Base-by-base conservation (phyloP, 2,113 vertebrate genomes). In the Agelaius tricolor region DNA sequence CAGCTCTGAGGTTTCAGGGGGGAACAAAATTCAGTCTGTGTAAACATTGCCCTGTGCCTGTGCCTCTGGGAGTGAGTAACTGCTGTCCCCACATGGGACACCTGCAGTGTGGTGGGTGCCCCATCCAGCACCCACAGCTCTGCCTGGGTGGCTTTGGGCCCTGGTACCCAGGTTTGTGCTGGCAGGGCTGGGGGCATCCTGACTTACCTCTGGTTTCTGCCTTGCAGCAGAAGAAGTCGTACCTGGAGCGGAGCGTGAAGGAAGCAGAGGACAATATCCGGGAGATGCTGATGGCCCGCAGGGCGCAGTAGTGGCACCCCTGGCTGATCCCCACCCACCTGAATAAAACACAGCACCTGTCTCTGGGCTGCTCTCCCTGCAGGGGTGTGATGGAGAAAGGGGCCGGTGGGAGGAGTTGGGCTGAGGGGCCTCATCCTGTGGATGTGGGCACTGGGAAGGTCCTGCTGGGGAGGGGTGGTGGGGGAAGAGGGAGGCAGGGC, bases 221-320 rank as follows among this genome's bases (percentile, higher is more conserved):
- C 90, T 92, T 97, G 28, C 98, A 99, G 99, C 99, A 99, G 97
- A 99, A 98, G 97, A 99, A 99, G 94, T 98, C 98, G 2, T 99
- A 99, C 95, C 98, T 99, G 94, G 99, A 99, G 94, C 98, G 99
- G 92, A 99, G 99, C 0, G 99, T 99, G 78, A 99, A 99, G 93
- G 99, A 99, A 73, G 99, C 99, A 1, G 99, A 99, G 69, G 99
- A 99, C 95, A 99, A 99, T 90, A 99, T 99, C 95, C 97, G 99
- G 93, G 99, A 99, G 92, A 99, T 99, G 99, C 97, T 99, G 93
- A 98, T 99, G 98, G 98, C 99, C n/a, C 97, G 99, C 72, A 98
- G 99, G 92, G 97, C 98, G 4, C 99, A 99, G 83, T 99, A 98
- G 24, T 2, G 26, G 9, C 31, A 10, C 30, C 62, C 55, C 80